phyloP scores from a whole-genome alignment of 2,888 invertebrate species.

The Cosmopolites sordidus region DNA sequence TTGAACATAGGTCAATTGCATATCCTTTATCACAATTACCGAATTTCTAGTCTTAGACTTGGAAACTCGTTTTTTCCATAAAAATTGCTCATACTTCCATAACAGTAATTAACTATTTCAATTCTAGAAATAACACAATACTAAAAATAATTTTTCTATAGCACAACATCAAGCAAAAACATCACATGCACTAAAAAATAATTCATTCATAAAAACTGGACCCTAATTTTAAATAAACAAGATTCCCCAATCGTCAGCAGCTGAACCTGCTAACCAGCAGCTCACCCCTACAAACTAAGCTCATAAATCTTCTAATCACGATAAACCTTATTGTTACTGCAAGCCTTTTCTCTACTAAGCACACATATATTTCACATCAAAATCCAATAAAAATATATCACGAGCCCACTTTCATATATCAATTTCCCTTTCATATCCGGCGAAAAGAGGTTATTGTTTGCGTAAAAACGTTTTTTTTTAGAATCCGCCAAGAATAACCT shows the following conservation, averaged over 20 bases:
- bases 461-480: conserved; percentile 11
- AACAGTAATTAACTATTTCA: no score
- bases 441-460: conserved; percentile 22
- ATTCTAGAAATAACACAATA: no score
- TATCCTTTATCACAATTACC: no score
- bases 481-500: neutral
- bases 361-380: conserved; percentile 16
- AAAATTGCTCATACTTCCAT: no score
- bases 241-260: neutral
- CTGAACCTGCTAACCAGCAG: neutral
- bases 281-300: neutral
- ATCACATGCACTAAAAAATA: no score
- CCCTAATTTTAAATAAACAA: neutral
- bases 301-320: neutral
- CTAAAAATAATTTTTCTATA: no score
- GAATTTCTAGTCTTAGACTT: no score
- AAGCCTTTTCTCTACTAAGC: neutral
- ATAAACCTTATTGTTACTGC: neutral
- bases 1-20: no score
- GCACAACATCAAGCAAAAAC: no score
- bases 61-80: no score
- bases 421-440: conserved; percentile 21
- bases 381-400: conserved; percentile 25
- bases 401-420: conserved; percentile 16
- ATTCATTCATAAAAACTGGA: no score